These are phyloP conservation scores for Spialia ferax DNA, from an alignment of 2,888 invertebrate species.

Conservation along the genomic window DNA sequence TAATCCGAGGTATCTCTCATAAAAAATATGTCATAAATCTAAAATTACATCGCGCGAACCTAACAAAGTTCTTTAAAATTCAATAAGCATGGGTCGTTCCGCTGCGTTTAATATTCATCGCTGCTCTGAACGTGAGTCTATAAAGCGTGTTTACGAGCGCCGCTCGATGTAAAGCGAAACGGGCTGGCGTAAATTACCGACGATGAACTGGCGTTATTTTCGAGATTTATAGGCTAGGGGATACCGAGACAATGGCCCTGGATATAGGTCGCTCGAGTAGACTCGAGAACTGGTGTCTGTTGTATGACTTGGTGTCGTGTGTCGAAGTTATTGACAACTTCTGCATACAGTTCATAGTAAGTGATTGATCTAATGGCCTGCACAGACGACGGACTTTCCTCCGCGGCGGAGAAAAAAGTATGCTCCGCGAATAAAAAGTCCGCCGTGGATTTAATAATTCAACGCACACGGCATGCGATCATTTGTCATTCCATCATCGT, in stretches of 20 bases:
- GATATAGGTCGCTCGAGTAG: slow-evolving; percentile 25
- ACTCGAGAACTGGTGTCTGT: slow-evolving; percentile 31
- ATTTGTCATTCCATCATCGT: too few relatives aligned
- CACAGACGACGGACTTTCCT: too few relatives aligned
- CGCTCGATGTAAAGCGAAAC: slow-evolving; percentile 67
- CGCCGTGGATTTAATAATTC: too few relatives aligned
- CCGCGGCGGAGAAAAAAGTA: too few relatives aligned
- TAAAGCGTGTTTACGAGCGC: slow-evolving; percentile 75
- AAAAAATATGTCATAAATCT: slow-evolving; percentile 40
- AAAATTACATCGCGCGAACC: slow-evolving; percentile 37
- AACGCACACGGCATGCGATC: too few relatives aligned
- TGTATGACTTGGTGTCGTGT: slow-evolving; percentile 21
- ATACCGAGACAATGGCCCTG: slow-evolving; percentile 33
- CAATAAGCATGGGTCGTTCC: slow-evolving; percentile 64
- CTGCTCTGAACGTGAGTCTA: slow-evolving; percentile 68
- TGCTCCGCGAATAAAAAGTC: too few relatives aligned
- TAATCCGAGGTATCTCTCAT: slow-evolving; percentile 4
- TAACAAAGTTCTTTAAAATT: slow-evolving; percentile 58
- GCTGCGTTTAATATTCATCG: slow-evolving; percentile 73
- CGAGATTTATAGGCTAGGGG: slow-evolving; percentile 39
- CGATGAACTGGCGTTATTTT: slow-evolving; percentile 50
- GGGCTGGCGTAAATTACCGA: slow-evolving; percentile 57
- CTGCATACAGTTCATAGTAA: slow-evolving; percentile 2
- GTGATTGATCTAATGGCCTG: too few relatives aligned
- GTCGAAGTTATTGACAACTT: slow-evolving; percentile 10